Conservation (phyloP, 1,140 invertebrate genomes). For the Drosophila nigrodunni region DNA sequence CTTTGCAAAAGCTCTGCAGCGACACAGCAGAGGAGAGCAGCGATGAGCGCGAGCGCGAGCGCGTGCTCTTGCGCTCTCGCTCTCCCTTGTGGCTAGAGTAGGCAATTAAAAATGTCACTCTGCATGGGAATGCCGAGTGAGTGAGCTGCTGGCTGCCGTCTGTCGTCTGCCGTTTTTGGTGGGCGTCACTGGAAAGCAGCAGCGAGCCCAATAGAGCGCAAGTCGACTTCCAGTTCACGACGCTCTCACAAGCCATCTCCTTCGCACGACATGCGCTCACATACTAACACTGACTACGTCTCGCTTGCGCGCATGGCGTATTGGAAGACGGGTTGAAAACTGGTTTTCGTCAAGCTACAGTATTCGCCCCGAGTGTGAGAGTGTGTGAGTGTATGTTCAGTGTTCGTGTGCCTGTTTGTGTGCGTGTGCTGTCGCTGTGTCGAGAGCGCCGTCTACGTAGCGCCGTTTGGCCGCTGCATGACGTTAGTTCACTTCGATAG, state of each 20-base stretch:
- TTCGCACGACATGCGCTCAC: conserved; percentile 11
- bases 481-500: conserved; percentile 85
- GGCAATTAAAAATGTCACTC: conserved; percentile 80
- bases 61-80: conserved; percentile 31
- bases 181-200: conserved; percentile 69
- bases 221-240: conserved; percentile 67
- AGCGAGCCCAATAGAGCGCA: conserved; percentile 75
- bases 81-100: conserved; percentile 39
- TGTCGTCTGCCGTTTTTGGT: conserved; percentile 29
- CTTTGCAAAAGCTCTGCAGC: conserved; percentile 57
- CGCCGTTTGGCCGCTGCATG: conserved; percentile 77
- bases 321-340: conserved; percentile 63
- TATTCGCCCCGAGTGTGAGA: conserved; percentile 3
- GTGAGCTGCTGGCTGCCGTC: no score
- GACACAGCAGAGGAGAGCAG: not conserved
- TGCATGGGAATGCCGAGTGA: conserved; percentile 68
- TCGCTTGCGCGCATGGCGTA: conserved; percentile 27
- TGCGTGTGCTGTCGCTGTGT: conserved; percentile 34
- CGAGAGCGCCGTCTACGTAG: conserved; percentile 80
- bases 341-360: conserved; percentile 46
- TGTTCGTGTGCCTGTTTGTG: conserved; percentile 11
- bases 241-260: conserved; percentile 40
- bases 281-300: conserved; percentile 14
- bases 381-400: conserved; percentile 3
- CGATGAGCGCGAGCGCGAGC: not conserved